Percentiles rank a stretch among this genome's conserved stretches.
Conservation (phyloP, 1,140 invertebrate species). For the Penaeus vannamei region DNA sequence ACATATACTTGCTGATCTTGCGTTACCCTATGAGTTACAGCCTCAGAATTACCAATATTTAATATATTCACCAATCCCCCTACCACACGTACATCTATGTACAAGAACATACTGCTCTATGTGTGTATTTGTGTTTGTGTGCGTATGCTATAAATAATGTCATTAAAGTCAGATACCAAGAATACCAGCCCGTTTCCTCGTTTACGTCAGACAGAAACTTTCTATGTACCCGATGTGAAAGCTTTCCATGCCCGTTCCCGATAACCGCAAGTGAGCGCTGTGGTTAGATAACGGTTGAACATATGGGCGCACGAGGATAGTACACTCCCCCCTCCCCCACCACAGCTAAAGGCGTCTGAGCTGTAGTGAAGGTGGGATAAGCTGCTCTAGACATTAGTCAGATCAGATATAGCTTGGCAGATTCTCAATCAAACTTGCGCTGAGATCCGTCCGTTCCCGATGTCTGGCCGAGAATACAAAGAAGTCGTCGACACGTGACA, state of each 20-base stretch:
- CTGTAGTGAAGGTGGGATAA: slow-evolving; percentile 2
- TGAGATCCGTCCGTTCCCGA: slow-evolving; percentile 47
- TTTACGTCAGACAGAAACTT: too few relatives aligned
- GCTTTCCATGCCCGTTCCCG: too few relatives aligned
- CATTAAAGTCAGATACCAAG: too few relatives aligned
- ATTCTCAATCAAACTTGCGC: slow-evolving; percentile 61
- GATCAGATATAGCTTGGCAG: slow-evolving; percentile 57
- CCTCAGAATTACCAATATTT: too few relatives aligned
- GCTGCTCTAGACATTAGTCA: slow-evolving; percentile 61
- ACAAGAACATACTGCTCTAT: not conserved
- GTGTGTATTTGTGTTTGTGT: not conserved
- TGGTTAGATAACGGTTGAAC: not conserved
- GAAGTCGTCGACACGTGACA: not conserved
- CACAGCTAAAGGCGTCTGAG: not conserved
- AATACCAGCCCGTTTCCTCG: too few relatives aligned
- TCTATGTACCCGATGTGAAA: too few relatives aligned
- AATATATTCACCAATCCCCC: too few relatives aligned
- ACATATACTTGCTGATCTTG: too few relatives aligned
- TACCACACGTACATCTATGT: not conserved
- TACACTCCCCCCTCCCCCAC: not conserved
- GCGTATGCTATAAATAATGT: too few relatives aligned
- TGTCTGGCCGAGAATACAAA: not conserved
- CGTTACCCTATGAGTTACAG: too few relatives aligned
- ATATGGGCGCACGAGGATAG: not conserved
- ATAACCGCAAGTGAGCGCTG: not conserved